phyloP scores from a whole-genome alignment of 1,140 invertebrate species.

The Neoseiulus cucumeris region DNA sequence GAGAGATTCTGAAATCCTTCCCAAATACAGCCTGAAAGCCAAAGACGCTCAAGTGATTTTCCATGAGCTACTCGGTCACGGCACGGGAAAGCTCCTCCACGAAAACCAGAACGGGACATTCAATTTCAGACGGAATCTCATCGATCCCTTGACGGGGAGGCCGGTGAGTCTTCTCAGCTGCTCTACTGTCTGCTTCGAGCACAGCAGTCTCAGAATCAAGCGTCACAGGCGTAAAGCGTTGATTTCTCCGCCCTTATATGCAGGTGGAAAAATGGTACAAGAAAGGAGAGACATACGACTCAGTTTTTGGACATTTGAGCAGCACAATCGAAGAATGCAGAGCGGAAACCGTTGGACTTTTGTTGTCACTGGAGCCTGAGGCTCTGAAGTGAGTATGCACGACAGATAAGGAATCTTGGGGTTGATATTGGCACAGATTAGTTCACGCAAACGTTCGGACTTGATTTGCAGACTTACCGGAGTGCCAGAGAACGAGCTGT shows the following conservation, averaged over 20 bases:
- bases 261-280: conserved; percentile 46
- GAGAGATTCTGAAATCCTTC: neutral
- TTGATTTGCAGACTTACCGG: conserved; percentile 50
- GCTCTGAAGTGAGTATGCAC: conserved; percentile 37
- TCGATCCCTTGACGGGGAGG: conserved; percentile 45
- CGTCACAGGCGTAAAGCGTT: too few relatives aligned
- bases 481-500: conserved; percentile 34
- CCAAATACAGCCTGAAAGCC: conserved; percentile 41
- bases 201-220: conserved; percentile 8
- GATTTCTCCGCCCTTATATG: too few relatives aligned
- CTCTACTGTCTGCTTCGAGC: neutral
- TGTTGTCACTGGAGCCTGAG: conserved; percentile 51
- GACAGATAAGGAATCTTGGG: too few relatives aligned
- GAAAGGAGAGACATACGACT: conserved; percentile 72
- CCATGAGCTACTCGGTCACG: conserved; percentile 83
- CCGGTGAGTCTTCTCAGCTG: neutral
- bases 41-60: conserved; percentile 75
- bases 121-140: conserved; percentile 52
- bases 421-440: too few relatives aligned
- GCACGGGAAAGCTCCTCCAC: conserved; percentile 75
- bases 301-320: conserved; percentile 63
- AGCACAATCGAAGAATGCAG: conserved; percentile 84
- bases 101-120: conserved; percentile 47
- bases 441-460: too few relatives aligned
- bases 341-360: conserved; percentile 79